Conservation (phyloP, 23 tunicate species). For the Ciona savignyi region DNA sequence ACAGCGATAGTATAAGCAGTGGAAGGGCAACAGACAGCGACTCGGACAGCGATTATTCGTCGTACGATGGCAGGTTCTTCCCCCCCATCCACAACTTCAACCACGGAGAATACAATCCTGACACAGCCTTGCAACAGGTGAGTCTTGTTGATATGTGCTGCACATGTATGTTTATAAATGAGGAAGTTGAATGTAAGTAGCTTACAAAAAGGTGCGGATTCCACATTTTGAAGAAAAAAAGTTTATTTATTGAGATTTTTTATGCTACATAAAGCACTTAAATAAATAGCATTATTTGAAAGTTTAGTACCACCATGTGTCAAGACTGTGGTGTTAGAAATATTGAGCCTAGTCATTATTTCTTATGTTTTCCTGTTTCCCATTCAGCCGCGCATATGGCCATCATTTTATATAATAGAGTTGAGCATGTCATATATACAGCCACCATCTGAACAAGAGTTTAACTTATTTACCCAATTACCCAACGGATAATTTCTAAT, state of each 20-base stretch:
- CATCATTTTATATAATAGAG: too few relatives aligned
- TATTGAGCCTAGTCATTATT: too few relatives aligned
- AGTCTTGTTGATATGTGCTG: neutral
- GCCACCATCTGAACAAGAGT: too few relatives aligned
- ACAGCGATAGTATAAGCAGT: constrained; percentile 35
- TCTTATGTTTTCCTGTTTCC: too few relatives aligned
- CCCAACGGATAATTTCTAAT: too few relatives aligned
- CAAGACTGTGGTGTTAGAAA: too few relatives aligned
- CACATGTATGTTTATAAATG: neutral
- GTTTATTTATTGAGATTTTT: constrained; percentile 1
- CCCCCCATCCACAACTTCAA: constrained; percentile 16
- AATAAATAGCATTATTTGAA: too few relatives aligned
- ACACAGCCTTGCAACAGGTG: constrained; percentile 51
- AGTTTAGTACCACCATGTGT: too few relatives aligned
- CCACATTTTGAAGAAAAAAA: neutral
- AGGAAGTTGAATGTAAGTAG: neutral
- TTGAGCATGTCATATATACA: too few relatives aligned
- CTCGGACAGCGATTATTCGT: constrained; percentile 83
- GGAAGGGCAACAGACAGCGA: constrained; percentile 48
- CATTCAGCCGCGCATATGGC: too few relatives aligned
- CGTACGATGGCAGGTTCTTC: constrained; percentile 29
- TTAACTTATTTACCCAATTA: too few relatives aligned
- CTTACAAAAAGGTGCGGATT: neutral
- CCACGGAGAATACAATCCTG: constrained; percentile 80
- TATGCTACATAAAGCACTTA: too few relatives aligned